These are phyloP conservation scores for Megaceryle torquata DNA, from an alignment of 2,113 vertebrate species.

Conservation along the genomic window DNA sequence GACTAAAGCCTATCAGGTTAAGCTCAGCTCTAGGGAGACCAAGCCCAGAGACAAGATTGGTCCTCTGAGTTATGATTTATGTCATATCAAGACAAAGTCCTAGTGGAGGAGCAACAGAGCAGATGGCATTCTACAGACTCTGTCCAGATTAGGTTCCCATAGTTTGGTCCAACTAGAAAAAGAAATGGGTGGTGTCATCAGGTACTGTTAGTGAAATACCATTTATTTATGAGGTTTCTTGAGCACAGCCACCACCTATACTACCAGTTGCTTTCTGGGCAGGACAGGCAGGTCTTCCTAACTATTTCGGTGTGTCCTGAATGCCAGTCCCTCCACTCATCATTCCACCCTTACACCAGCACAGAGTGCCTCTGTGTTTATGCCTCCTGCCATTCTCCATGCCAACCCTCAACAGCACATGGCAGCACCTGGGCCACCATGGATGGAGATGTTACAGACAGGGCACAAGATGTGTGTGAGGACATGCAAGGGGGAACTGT, in stretches of 20 bases:
- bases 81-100: background rate
- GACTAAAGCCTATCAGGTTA: background rate
- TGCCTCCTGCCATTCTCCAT: background rate
- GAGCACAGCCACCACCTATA: background rate
- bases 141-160: background rate
- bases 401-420: background rate
- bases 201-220: background rate
- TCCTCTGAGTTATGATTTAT: background rate
- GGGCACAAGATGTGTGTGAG: rapidly evolving
- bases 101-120: background rate
- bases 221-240: background rate
- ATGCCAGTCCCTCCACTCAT: too few species aligned
- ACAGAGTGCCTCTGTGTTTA: background rate
- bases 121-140: background rate
- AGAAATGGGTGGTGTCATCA: background rate
- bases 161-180: background rate
- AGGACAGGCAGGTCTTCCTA: background rate
- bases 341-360: background rate
- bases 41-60: background rate
- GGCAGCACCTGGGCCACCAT: background rate
- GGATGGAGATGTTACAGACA: background rate
- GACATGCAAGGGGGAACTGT: background rate
- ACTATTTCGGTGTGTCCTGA: background rate
- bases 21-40: background rate
- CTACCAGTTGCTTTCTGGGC: background rate